Conservation (phyloP, 1,140 invertebrate genomes). For the Nasonia vitripennis region DNA sequence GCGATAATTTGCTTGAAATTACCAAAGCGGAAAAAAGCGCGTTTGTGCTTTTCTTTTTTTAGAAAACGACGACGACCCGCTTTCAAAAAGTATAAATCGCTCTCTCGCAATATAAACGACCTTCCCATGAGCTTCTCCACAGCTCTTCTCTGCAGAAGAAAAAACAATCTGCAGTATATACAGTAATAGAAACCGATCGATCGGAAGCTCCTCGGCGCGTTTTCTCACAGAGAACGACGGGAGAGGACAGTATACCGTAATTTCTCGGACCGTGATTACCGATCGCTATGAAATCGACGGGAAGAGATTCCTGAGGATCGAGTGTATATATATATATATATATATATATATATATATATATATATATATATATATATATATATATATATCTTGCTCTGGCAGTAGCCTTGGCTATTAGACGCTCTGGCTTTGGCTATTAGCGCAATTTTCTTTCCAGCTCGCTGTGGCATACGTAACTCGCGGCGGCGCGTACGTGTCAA, state of each 20-base stretch:
- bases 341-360: not conserved
- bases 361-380: not conserved
- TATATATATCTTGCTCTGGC: not conserved
- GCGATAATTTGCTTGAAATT: too few species aligned
- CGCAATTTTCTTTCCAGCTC: slow-evolving; percentile 18
- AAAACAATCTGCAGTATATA: not conserved
- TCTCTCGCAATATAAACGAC: not conserved
- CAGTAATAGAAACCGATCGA: slow-evolving; percentile 2
- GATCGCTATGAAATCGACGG: slow-evolving; percentile 36
- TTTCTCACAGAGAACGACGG: slow-evolving; percentile 37
- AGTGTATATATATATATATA: not conserved
- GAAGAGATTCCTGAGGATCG: slow-evolving; percentile 27
- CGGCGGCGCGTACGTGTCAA: slow-evolving; percentile 14
- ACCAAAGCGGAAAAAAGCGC: too few species aligned
- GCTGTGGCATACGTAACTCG: slow-evolving; percentile 14
- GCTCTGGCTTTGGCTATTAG: slow-evolving; percentile 26
- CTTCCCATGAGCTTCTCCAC: not conserved
- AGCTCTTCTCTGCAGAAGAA: not conserved
- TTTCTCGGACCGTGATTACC: slow-evolving; percentile 41
- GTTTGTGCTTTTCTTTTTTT: not conserved
- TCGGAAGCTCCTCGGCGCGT: not conserved
- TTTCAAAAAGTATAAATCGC: slow-evolving; percentile 18
- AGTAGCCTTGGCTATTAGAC: slow-evolving; percentile 32
- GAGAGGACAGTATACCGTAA: slow-evolving; percentile 32
- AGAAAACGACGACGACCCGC: slow-evolving; percentile 6